Conservation (phyloP, 92 coral and sea anemone species). For the Epizoanthus stellaris region DNA sequence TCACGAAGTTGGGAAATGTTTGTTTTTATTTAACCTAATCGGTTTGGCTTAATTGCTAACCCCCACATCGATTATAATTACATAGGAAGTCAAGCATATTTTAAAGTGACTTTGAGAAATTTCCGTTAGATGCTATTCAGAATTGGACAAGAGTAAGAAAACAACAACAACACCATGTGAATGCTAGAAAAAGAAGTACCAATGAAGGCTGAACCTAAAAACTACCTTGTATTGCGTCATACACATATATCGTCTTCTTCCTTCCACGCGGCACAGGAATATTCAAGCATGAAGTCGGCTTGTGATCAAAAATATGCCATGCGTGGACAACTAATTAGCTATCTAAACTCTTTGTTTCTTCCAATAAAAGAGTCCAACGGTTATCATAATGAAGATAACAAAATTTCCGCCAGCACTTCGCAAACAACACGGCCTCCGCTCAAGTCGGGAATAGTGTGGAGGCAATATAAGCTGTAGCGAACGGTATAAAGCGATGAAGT, state of each 20-base stretch:
- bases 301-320: constrained; percentile 6
- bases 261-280: neutral
- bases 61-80: too few relatives aligned
- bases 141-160: neutral
- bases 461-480: constrained; percentile 27
- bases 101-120: too few relatives aligned
- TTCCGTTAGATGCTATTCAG: too few relatives aligned
- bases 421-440: constrained; percentile 38
- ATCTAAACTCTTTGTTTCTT: constrained; percentile 33
- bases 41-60: too few relatives aligned
- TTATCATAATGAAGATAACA: constrained; percentile 44
- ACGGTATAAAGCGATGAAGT: constrained; percentile 4
- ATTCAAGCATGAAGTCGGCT: constrained; percentile 18
- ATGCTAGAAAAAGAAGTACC: neutral
- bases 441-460: constrained; percentile 35
- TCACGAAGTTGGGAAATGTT: neutral
- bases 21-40: neutral
- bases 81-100: too few relatives aligned
- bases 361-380: constrained; percentile 27
- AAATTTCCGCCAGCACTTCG: constrained; percentile 35
- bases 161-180: neutral
- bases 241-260: constrained; percentile 4
- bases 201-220: neutral
- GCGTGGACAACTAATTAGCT: constrained; percentile 30
- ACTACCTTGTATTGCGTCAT: neutral